phyloP scores from a whole-genome alignment of 2,888 invertebrate species.

The Caenorhabditis sp. region DNA sequence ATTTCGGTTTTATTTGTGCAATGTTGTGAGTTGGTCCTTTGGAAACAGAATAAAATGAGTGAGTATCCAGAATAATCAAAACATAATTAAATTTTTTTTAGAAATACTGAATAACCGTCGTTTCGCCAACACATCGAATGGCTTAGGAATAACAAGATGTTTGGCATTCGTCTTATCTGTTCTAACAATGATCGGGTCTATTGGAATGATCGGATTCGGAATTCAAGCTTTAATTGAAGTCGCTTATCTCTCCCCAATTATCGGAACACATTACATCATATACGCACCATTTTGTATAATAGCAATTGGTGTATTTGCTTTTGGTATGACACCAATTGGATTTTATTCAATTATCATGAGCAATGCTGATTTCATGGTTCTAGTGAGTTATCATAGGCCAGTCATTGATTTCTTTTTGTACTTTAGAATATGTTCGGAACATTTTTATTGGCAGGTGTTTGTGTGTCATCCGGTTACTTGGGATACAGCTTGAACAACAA shows the following conservation, averaged over 20 bases:
- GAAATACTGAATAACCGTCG: conserved; percentile 24
- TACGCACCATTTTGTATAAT: conserved; percentile 21
- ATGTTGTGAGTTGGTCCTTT: neutral
- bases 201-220: conserved; percentile 36
- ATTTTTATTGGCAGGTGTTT: conserved; percentile 15
- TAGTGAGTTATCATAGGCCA: neutral
- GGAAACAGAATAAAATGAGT: conserved; percentile 16
- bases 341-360: conserved; percentile 37
- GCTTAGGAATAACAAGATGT: conserved; percentile 22
- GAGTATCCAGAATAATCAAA: conserved; percentile 3
- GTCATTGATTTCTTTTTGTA: neutral
- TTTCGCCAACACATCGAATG: conserved; percentile 11
- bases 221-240: conserved; percentile 34
- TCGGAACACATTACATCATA: conserved; percentile 29
- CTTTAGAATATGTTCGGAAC: conserved; percentile 30
- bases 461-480: conserved; percentile 15
- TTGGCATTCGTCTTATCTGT: conserved; percentile 29
- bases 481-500: conserved; percentile 27
- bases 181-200: conserved; percentile 33
- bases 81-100: conserved; percentile 1
- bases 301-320: conserved; percentile 30
- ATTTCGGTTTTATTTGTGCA: neutral
- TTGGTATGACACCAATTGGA: conserved; percentile 38
- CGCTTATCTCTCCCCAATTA: conserved; percentile 22
- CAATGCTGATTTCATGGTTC: conserved; percentile 28